Conservation (phyloP, 2,888 invertebrate species). For the Antheraea yamamai region DNA sequence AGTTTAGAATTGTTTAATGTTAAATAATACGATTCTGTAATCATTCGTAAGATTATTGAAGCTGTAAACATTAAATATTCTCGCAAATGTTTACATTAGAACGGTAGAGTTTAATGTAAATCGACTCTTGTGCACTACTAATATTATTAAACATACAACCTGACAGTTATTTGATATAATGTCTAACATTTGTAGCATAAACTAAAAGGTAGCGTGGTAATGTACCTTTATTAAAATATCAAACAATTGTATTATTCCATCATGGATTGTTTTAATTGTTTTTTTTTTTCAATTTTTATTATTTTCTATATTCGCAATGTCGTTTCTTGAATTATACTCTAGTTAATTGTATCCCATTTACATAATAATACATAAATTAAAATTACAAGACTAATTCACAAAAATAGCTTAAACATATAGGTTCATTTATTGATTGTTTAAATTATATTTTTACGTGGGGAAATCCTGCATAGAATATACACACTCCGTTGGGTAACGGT, state of each 20-base stretch:
- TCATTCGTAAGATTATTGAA: slow-evolving; percentile 14
- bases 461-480: no score
- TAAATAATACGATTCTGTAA: slow-evolving; percentile 18
- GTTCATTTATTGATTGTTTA: no score
- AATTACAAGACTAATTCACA: no score
- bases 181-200: slow-evolving; percentile 60
- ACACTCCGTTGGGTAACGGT: no score
- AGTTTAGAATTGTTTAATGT: slow-evolving; percentile 1
- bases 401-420: no score
- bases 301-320: neutral
- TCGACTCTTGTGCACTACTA: slow-evolving; percentile 42
- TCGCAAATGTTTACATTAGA: slow-evolving; percentile 42
- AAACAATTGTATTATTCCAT: slow-evolving; percentile 16
- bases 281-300: neutral
- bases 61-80: slow-evolving; percentile 19
- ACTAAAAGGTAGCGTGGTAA: slow-evolving; percentile 42
- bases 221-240: slow-evolving; percentile 21
- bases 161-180: slow-evolving; percentile 65
- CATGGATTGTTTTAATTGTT: neutral
- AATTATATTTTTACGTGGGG: no score
- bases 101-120: slow-evolving; percentile 62
- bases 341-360: neutral
- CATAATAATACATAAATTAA: neutral
- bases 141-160: slow-evolving; percentile 72
- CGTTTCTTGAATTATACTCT: neutral